Evolutionary conservation across 2,888 invertebrate genomes (phyloP).

Genomic region (Falcaria lacertinaria): DNA sequence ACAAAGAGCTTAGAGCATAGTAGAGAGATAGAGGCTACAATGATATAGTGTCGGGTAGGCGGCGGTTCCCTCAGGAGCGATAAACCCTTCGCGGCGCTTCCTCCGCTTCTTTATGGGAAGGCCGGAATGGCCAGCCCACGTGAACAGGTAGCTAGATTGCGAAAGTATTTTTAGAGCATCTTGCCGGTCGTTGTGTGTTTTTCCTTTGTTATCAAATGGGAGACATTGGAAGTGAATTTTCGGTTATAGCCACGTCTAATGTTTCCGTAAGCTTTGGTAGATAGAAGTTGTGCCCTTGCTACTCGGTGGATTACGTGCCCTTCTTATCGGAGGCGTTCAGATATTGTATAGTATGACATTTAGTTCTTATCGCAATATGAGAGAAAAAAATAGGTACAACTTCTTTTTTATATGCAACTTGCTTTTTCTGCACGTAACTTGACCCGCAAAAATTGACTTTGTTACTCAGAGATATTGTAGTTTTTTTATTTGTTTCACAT

Average conservation of each 20-base stretch:
- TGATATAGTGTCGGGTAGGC: conserved; percentile 76
- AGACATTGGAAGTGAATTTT: conserved; percentile 61
- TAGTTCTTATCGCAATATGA: too few relatives aligned
- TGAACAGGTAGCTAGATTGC: conserved; percentile 77
- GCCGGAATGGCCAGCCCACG: conserved; percentile 76
- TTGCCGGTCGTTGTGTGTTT: conserved; percentile 73
- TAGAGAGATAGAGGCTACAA: conserved; percentile 69
- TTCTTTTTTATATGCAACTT: too few relatives aligned
- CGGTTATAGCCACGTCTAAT: conserved; percentile 54
- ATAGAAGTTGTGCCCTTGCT: conserved; percentile 37
- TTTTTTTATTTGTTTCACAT: too few relatives aligned
- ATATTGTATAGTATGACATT: background rate
- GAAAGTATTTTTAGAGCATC: conserved; percentile 78
- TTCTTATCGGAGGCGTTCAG: conserved; percentile 10
- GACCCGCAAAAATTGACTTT: too few relatives aligned
- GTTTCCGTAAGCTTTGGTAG: conserved; percentile 48
- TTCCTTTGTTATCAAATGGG: conserved; percentile 76
- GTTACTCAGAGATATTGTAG: too few relatives aligned
- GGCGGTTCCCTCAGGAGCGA: conserved; percentile 73
- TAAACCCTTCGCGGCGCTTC: conserved; percentile 76
- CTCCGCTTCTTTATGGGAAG: conserved; percentile 79
- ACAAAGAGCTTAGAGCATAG: conserved; percentile 59
- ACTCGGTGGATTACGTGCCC: conserved; percentile 31
- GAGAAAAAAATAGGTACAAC: background rate
- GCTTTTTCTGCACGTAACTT: too few relatives aligned